Conservation (phyloP, 2,888 invertebrate species). For the Hirtodrosophila trivittata region DNA sequence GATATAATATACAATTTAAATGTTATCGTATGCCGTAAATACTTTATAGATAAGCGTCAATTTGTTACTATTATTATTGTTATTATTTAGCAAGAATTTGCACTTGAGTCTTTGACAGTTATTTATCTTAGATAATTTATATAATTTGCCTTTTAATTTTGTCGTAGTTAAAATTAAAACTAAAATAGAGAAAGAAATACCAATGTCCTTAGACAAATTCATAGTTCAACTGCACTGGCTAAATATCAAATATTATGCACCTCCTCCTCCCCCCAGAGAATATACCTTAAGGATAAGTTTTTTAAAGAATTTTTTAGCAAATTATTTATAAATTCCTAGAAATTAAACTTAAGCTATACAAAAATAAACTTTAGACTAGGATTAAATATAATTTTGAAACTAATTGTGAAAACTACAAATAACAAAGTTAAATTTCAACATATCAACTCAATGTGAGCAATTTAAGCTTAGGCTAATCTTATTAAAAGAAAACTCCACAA, state of each 20-base stretch:
- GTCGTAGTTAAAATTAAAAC: conserved; percentile 29
- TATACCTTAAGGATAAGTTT: too few species aligned
- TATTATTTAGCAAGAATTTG: conserved; percentile 30
- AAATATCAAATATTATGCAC: conserved; percentile 48
- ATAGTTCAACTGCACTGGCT: conserved; percentile 73
- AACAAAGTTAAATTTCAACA: conserved; percentile 35
- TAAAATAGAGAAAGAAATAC: conserved; percentile 14
- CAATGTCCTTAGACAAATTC: conserved; percentile 64
- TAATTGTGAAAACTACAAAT: conserved; percentile 44
- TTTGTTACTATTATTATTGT: conserved; percentile 21
- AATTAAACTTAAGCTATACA: conserved; percentile 22
- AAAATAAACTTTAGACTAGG: conserved; percentile 23
- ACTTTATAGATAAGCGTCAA: conserved; percentile 5
- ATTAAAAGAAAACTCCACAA: conserved; percentile 4
- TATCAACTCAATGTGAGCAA: conserved; percentile 76
- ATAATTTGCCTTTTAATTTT: conserved; percentile 25
- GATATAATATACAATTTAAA: conserved; percentile 21
- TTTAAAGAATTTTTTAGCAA: conserved; percentile 64
- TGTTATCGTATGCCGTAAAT: conserved; percentile 12
- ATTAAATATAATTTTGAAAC: conserved; percentile 55
- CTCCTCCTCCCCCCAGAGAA: conserved; percentile 1
- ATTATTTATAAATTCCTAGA: conserved; percentile 60
- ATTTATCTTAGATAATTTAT: too few species aligned
- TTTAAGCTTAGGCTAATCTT: conserved; percentile 53
- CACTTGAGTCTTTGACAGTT: conserved; percentile 30